Evolutionary conservation across 2,888 invertebrate genomes (phyloP), one percentile per base, ranked within the genome.

Genomic region (Hedya salicella): DNA sequence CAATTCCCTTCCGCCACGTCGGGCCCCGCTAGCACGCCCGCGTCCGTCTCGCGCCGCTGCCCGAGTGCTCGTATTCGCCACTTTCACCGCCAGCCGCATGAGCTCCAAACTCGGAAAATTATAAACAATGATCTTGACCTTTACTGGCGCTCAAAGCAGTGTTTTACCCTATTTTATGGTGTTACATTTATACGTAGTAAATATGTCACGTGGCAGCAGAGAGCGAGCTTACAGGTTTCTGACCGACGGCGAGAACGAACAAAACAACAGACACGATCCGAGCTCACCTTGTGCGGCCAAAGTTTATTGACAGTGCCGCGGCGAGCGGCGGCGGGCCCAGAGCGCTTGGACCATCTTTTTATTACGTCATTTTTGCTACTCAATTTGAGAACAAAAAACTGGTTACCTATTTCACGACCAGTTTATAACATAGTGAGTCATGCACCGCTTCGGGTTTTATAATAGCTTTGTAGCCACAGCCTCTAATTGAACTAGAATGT

Each of bases 281-380:
- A 81, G 81, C 86, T 89, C 87, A 87, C 87, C 87, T 89, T 84
- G 87, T 81, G 76, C 84, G 80, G 78, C 77, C 79, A 86, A 86
- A 91, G 91, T 91, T 91, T 91, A 91, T 89, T 91, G 91, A 91
- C 91, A 88, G 91, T 78, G 90, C 87, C 85, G 72, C 80, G 86
- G 86, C 87, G 73, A 80, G 74, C 71, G 75, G 76, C 75, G 75
- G 75, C 77, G 68, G 74, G 78, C 76, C 77, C 75, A 78, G 73
- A 72, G 75, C 76, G 78, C 79, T n/a, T 81, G 78, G 79, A 78
- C 83, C 82, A 78, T 75, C 75, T 74, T 72, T 77, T 72, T 77
- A 77, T 88, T 91, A 85, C 90, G 88, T 91, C 88, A 91, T 82
- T 78, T 71, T 73, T 77, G 66, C 66, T 66, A 54, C 65, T 48